A percentile compares a stretch with the other conserved stretches of the same genome.
Conservation (phyloP, 2,113 vertebrate genomes). For the Talpa occidentalis region DNA sequence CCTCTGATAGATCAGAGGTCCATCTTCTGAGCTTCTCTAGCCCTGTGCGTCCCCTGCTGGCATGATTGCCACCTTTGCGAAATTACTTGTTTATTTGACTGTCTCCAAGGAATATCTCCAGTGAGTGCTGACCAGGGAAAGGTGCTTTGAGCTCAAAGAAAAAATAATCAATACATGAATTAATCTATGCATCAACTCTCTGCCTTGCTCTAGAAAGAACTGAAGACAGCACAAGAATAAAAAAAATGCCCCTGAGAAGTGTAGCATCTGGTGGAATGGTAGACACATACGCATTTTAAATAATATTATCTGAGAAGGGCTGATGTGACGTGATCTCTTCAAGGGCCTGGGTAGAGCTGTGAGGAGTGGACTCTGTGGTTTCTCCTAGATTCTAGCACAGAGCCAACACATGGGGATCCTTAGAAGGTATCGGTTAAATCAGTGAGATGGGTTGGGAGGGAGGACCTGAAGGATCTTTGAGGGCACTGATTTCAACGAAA, state of each 20-base stretch:
- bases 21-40: background rate
- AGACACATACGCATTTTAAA: background rate
- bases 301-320: background rate
- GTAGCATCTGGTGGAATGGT: background rate
- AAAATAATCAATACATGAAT: background rate
- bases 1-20: background rate
- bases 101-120: background rate
- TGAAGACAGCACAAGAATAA: conserved; percentile 39
- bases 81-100: background rate
- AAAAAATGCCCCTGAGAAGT: background rate
- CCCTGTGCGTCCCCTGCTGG: background rate
- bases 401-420: background rate
- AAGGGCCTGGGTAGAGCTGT: too few relatives aligned
- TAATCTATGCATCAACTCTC: background rate
- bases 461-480: background rate
- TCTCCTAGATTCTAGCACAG: too few relatives aligned
- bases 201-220: conserved; percentile 16
- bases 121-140: background rate
- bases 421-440: background rate
- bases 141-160: background rate
- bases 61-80: background rate
- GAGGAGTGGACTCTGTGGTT: background rate
- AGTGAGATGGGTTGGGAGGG: background rate
- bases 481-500: background rate
- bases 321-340: background rate